Conservation (phyloP, 2,797 vertebrate genomes). For the Pseudocheirus occidentalis region DNA sequence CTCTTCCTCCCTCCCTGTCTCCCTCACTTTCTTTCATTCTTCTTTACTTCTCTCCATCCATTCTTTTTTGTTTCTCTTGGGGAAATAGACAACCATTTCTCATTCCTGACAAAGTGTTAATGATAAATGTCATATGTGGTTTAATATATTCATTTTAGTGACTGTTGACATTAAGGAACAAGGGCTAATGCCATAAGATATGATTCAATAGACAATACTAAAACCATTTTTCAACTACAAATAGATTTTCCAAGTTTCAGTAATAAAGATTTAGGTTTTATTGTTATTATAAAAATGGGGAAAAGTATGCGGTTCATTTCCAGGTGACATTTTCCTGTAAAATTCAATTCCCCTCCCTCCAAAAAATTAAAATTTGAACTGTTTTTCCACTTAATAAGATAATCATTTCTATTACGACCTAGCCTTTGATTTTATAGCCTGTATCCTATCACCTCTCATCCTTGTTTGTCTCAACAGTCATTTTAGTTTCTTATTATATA, state of each 20-base stretch:
- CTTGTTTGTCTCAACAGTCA: not conserved
- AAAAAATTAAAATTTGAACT: not conserved
- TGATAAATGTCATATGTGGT: not conserved
- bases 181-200: not conserved
- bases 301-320: constrained; percentile 45
- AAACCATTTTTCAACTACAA: not conserved
- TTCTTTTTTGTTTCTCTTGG: not conserved
- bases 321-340: constrained; percentile 11
- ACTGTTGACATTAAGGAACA: constrained; percentile 26
- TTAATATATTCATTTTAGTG: constrained; percentile 40
- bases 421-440: not conserved
- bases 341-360: not conserved
- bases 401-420: not conserved
- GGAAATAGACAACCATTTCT: constrained; percentile 6
- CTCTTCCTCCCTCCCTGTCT: not conserved
- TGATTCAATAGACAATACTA: not conserved
- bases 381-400: not conserved
- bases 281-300: constrained; percentile 26
- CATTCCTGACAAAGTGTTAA: not conserved
- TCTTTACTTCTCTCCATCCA: not conserved
- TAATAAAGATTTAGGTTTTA: constrained; percentile 50
- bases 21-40: not conserved
- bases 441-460: not conserved
- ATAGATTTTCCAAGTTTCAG: constrained; percentile 46
- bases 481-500: not conserved